Evolutionary conservation across 2,113 vertebrate genomes (phyloP).

Genomic region (Leptocoma aspasia): DNA sequence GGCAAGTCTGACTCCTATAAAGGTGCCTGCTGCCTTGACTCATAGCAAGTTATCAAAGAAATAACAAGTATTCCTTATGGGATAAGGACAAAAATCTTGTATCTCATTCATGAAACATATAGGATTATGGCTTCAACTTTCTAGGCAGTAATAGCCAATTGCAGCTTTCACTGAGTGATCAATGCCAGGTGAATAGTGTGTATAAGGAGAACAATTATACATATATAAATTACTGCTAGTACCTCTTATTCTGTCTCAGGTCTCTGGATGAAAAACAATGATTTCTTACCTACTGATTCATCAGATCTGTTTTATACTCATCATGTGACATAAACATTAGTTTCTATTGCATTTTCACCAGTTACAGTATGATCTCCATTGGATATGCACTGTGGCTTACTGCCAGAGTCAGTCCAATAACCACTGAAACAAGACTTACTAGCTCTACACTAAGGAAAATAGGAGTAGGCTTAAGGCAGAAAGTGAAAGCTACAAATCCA

Average conservation of each 20-base stretch:
- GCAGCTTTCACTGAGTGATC: background rate
- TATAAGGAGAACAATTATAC: background rate
- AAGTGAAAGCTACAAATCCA: background rate
- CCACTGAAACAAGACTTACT: background rate
- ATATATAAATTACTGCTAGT: background rate
- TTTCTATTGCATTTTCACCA: background rate
- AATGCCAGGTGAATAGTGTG: background rate
- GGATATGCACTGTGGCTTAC: background rate
- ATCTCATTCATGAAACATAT: background rate
- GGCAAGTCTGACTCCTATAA: slow-evolving; percentile 3
- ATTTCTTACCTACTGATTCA: background rate
- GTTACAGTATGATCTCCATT: background rate
- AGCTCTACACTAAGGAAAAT: background rate
- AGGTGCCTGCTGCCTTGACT: background rate
- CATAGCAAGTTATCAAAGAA: background rate
- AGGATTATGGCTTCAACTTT: background rate
- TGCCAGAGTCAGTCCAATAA: background rate
- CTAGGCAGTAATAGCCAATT: background rate
- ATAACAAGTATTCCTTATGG: background rate
- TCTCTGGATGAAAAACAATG: background rate
- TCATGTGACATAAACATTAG: background rate
- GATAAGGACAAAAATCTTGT: background rate
- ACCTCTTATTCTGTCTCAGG: background rate
- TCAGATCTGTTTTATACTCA: background rate
- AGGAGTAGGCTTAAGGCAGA: background rate